Percentiles rank a stretch among this genome's conserved stretches.
Conservation (phyloP, 2,113 vertebrate genomes). For the Delphinus delphis region DNA sequence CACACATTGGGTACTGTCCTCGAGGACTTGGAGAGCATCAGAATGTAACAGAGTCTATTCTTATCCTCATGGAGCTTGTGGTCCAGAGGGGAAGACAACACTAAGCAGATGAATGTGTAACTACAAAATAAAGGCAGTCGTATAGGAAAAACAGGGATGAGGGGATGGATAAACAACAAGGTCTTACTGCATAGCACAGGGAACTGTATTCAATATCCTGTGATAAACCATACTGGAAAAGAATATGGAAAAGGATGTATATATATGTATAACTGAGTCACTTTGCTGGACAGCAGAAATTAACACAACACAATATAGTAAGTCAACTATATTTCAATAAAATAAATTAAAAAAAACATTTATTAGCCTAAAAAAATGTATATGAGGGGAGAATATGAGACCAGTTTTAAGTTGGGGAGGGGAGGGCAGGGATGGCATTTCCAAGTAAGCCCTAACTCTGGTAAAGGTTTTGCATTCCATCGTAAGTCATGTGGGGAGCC, state of each 20-base stretch:
- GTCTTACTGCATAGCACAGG: not conserved
- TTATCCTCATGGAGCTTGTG: not conserved
- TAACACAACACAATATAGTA: not conserved
- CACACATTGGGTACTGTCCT: not conserved
- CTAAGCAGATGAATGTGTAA: not conserved
- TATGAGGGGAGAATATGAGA: not conserved
- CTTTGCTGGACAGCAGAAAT: not conserved
- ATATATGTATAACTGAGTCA: not conserved
- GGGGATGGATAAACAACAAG: not conserved
- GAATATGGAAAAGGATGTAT: not conserved
- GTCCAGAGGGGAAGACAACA: not conserved
- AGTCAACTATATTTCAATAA: not conserved
- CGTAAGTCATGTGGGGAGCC: not conserved
- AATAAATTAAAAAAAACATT: not conserved
- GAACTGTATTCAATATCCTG: not conserved
- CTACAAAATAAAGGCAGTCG: not conserved
- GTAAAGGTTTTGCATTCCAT: slow-evolving; percentile 3
- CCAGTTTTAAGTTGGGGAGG: not conserved
- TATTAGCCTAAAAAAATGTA: not conserved
- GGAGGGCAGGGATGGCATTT: not conserved
- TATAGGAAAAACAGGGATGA: not conserved
- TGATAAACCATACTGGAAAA: not conserved
- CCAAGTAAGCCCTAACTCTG: not conserved
- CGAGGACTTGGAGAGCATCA: not conserved
- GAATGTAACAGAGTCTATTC: not conserved